phyloP scores from a whole-genome alignment of 2,888 invertebrate species.

The Pseudococcus viburni region DNA sequence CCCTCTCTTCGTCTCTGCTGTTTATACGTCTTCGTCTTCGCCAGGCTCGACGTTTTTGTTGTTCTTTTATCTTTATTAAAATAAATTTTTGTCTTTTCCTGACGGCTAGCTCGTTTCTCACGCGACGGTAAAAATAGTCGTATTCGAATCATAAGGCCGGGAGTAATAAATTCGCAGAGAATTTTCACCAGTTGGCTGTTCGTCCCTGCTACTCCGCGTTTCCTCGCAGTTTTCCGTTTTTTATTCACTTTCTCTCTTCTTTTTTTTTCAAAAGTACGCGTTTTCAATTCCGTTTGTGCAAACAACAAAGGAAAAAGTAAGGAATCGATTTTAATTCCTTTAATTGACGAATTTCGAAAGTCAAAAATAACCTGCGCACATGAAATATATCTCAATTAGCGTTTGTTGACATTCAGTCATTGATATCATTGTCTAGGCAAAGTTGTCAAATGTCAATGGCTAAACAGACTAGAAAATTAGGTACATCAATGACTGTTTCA shows the following conservation, averaged over 20 bases:
- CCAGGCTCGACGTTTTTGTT: slow-evolving; percentile 14
- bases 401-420: too few species aligned
- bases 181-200: not conserved
- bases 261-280: not conserved
- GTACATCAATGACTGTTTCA: too few species aligned
- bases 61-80: slow-evolving; percentile 31
- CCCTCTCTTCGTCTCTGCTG: not conserved
- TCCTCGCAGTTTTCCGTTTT: not conserved
- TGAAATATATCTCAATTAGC: not conserved
- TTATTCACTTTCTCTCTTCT: not conserved
- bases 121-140: slow-evolving; percentile 33
- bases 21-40: not conserved
- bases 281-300: not conserved
- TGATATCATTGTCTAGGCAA: too few species aligned
- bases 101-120: slow-evolving; percentile 36
- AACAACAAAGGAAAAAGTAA: not conserved
- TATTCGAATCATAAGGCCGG: not conserved
- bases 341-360: not conserved
- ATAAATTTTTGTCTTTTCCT: slow-evolving; percentile 30
- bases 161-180: slow-evolving; percentile 21
- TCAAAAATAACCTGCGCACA: not conserved
- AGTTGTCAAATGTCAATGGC: too few species aligned
- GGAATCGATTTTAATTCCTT: slow-evolving; percentile 3
- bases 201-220: not conserved
- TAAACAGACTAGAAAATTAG: too few species aligned